A percentile compares a stretch with the other conserved stretches of the same genome.
phyloP scores from a whole-genome alignment of 35 echinoderm and acorn worm species.

The Lytechinus variegatus region DNA sequence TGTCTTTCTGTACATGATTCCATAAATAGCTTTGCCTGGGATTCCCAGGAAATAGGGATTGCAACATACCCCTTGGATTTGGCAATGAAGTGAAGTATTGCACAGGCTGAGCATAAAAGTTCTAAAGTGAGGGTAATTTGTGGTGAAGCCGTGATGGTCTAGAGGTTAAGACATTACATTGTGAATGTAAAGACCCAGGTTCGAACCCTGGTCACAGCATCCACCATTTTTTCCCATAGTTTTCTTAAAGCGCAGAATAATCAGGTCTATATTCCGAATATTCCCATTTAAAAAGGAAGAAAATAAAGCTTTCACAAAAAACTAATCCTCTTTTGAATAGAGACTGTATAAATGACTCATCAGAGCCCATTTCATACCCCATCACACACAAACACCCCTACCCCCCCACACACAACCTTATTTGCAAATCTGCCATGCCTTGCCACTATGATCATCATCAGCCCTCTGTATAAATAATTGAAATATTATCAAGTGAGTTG shows the following conservation, averaged over 20 bases:
- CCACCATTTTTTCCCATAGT: neutral
- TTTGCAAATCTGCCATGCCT: too few species aligned
- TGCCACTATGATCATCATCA: too few species aligned
- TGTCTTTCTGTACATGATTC: neutral
- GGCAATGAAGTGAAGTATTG: neutral
- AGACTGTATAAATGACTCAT: too few species aligned
- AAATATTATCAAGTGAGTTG: too few species aligned
- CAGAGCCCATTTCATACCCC: too few species aligned
- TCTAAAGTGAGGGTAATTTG: neutral
- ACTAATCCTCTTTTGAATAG: neutral
- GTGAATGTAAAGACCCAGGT: slow-evolving; percentile 50
- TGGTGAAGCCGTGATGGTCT: slow-evolving; percentile 52
- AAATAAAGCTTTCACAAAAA: neutral
- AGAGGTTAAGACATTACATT: slow-evolving; percentile 56
- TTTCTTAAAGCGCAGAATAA: neutral
- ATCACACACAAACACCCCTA: too few species aligned
- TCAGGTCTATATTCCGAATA: neutral
- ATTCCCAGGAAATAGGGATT: neutral
- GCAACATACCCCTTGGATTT: neutral
- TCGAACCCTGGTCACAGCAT: slow-evolving; percentile 55
- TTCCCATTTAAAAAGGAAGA: neutral
- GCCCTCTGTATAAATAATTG: too few species aligned
- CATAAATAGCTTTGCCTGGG: neutral
- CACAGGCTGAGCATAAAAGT: neutral
- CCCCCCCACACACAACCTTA: too few species aligned